phyloP scores from a whole-genome alignment of 2,888 invertebrate species.

The Bellardia bayeri region DNA sequence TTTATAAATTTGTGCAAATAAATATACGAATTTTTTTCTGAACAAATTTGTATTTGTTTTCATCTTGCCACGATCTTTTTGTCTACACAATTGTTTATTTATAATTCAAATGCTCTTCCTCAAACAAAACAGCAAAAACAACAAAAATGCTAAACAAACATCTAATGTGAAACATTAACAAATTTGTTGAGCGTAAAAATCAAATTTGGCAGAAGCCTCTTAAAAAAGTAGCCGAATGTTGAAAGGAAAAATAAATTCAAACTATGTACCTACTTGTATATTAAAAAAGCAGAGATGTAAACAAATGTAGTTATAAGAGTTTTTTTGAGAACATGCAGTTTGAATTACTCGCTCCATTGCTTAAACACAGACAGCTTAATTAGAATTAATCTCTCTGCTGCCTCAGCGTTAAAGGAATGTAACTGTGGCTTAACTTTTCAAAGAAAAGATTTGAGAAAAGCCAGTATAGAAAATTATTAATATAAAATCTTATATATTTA shows the following conservation, averaged over 20 bases:
- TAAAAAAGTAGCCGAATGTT: slow-evolving; percentile 12
- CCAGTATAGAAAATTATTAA: too few species aligned
- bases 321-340: too few species aligned
- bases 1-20: slow-evolving; percentile 51
- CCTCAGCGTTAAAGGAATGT: too few species aligned
- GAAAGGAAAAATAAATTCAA: not conserved
- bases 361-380: too few species aligned
- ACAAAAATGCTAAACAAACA: slow-evolving; percentile 1
- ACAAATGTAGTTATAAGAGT: not conserved
- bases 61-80: slow-evolving; percentile 34
- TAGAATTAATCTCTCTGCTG: too few species aligned
- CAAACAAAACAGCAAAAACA: slow-evolving; percentile 43
- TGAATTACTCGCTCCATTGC: too few species aligned
- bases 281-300: not conserved
- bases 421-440: too few species aligned
- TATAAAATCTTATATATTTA: too few species aligned
- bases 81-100: slow-evolving; percentile 66
- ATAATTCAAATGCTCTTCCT: slow-evolving; percentile 68
- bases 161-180: slow-evolving; percentile 58
- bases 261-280: not conserved
- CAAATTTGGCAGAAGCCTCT: slow-evolving; percentile 52
- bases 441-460: too few species aligned
- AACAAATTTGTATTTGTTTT: not conserved
- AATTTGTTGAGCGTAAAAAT: slow-evolving; percentile 56
- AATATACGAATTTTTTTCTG: not conserved